Evolutionary conservation across 2,888 invertebrate genomes (phyloP).

Genomic region (Lasius fuliginosus): DNA sequence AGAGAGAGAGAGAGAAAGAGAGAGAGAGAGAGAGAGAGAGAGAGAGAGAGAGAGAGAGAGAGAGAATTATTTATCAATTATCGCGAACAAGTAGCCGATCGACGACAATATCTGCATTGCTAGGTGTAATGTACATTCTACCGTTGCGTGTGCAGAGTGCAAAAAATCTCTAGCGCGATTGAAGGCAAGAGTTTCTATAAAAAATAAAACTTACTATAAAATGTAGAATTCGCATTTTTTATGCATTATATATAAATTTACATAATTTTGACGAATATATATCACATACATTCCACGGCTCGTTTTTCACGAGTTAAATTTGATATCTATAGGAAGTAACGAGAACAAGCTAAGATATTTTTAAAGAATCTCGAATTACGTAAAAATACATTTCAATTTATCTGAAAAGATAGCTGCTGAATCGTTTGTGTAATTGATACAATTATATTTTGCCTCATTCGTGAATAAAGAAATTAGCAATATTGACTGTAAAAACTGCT

Average conservation of each 20-base stretch:
- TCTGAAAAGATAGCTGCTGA: background rate
- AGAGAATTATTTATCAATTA: constrained; percentile 27
- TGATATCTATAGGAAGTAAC: background rate
- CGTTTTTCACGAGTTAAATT: background rate
- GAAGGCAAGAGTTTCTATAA: background rate
- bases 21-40: constrained; percentile 2
- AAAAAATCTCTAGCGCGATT: background rate
- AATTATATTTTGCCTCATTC: background rate
- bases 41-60: background rate
- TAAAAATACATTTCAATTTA: constrained; percentile 14
- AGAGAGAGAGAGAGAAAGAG: constrained; percentile 2
- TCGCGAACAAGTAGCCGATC: constrained; percentile 13
- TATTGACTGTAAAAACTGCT: background rate
- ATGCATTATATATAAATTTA: constrained; percentile 9
- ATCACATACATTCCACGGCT: background rate
- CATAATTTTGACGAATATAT: background rate
- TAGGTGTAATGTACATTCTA: background rate
- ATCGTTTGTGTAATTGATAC: background rate
- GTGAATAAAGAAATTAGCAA: background rate
- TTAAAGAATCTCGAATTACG: background rate
- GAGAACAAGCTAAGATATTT: background rate
- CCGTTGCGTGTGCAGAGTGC: background rate
- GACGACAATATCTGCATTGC: constrained; percentile 3
- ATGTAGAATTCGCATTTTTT: background rate
- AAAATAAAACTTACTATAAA: constrained; percentile 19